Percentiles rank a stretch among this genome's conserved stretches.
phyloP scores from a whole-genome alignment of 2,113 vertebrate species.

The Phrynosoma platyrhinos region DNA sequence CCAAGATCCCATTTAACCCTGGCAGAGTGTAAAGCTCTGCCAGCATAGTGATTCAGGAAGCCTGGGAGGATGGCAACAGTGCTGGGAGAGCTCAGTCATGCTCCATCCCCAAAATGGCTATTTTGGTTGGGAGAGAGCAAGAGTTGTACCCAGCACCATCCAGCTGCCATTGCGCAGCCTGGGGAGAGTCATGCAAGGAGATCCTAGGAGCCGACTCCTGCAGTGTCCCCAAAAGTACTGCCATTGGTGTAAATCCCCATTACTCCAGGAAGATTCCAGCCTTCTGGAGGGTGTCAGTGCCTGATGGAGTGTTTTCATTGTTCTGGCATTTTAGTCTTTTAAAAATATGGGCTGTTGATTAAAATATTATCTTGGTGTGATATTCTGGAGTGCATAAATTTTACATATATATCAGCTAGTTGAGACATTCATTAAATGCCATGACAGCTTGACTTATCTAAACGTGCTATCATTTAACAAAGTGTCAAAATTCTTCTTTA shows the following conservation, averaged over 20 bases:
- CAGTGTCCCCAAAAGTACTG: no score
- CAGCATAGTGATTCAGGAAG: constrained; percentile 15
- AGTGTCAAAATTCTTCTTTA: constrained; percentile 86
- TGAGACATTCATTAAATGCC: constrained; percentile 85
- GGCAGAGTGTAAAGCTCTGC: neutral
- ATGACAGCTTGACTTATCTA: constrained; percentile 88
- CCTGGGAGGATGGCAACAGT: no score
- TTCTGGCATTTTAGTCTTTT: constrained; percentile 67
- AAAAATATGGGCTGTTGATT: constrained; percentile 76
- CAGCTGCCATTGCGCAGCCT: no score
- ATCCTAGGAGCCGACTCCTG: no score
- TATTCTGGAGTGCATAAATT: constrained; percentile 86
- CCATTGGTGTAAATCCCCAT: no score
- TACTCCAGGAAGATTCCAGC: no score
- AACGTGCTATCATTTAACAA: constrained; percentile 87
- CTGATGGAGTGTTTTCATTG: constrained; percentile 62
- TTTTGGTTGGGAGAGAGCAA: no score
- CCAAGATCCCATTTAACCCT: neutral
- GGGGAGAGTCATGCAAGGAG: no score
- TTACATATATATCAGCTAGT: constrained; percentile 82
- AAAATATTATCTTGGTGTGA: constrained; percentile 85
- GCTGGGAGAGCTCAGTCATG: no score
- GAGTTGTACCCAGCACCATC: no score
- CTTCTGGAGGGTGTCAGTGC: neutral
- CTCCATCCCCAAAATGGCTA: no score